Evolutionary conservation across 2,888 invertebrate genomes (phyloP).

Genomic region (Drosophila neonasuta): DNA sequence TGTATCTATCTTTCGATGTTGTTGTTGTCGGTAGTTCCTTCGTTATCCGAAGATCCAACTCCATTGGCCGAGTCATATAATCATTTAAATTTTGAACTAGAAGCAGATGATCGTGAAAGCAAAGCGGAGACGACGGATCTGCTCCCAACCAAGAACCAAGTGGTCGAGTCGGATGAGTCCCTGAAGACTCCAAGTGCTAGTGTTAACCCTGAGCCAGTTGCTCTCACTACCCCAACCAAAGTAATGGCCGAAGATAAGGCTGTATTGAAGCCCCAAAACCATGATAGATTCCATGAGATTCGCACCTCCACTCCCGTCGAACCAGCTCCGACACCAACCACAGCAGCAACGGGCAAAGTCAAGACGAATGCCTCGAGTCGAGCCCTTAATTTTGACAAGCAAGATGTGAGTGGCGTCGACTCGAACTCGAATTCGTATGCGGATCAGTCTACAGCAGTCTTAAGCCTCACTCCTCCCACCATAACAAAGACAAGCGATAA

Average conservation of each 20-base stretch:
- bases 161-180: conserved; percentile 62
- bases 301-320: conserved; percentile 78
- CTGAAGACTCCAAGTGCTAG: conserved; percentile 75
- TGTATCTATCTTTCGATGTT: conserved; percentile 31
- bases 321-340: neutral
- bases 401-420: conserved; percentile 26
- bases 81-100: conserved; percentile 81
- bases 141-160: conserved; percentile 55
- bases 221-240: conserved; percentile 50
- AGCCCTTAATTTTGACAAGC: conserved; percentile 58
- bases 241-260: conserved; percentile 31
- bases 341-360: neutral
- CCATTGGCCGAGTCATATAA: conserved; percentile 82
- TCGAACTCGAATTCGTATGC: conserved; percentile 26
- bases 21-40: conserved; percentile 79
- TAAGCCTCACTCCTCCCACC: conserved; percentile 19
- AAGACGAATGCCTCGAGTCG: conserved; percentile 22
- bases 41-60: conserved; percentile 83
- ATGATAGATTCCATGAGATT: conserved; percentile 53
- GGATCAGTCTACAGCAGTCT: conserved; percentile 26
- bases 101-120: conserved; percentile 74
- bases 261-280: conserved; percentile 19
- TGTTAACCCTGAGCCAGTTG: conserved; percentile 28
- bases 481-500: conserved; percentile 26
- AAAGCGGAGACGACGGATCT: conserved; percentile 49